Conservation (phyloP, 2,888 invertebrate genomes). For the Apotomis turbidana region DNA sequence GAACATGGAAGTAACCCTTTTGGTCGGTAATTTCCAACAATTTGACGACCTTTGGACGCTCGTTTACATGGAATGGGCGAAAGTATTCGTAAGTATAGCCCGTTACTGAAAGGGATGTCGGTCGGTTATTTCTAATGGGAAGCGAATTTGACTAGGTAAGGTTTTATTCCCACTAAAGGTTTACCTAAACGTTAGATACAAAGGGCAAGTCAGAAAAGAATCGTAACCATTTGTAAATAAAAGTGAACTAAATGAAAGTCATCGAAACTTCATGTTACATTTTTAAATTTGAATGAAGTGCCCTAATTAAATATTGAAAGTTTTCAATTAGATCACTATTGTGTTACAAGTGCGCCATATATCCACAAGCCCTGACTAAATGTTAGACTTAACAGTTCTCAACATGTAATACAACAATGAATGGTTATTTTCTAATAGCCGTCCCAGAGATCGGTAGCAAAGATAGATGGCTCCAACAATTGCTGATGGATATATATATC, state of each 20-base stretch:
- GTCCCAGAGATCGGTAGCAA: conserved; percentile 42
- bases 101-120: conserved; percentile 18
- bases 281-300: no score
- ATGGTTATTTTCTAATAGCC: conserved; percentile 34
- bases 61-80: conserved; percentile 25
- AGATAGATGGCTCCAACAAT: conserved; percentile 52
- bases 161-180: not conserved
- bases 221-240: no score
- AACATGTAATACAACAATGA: no score
- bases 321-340: no score
- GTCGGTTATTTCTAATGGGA: conserved; percentile 24
- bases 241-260: no score
- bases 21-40: conserved; percentile 31
- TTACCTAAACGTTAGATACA: not conserved
- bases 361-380: no score
- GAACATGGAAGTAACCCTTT: no score
- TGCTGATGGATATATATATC: conserved; percentile 53
- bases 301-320: no score
- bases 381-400: no score
- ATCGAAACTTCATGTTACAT: no score
- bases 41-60: conserved; percentile 34
- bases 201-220: no score
- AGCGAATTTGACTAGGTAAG: conserved; percentile 6
- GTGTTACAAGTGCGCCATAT: no score
- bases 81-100: conserved; percentile 16